Evolutionary conservation across 1,140 invertebrate species (phyloP).

Genomic region (Cyclargus thomasi): DNA sequence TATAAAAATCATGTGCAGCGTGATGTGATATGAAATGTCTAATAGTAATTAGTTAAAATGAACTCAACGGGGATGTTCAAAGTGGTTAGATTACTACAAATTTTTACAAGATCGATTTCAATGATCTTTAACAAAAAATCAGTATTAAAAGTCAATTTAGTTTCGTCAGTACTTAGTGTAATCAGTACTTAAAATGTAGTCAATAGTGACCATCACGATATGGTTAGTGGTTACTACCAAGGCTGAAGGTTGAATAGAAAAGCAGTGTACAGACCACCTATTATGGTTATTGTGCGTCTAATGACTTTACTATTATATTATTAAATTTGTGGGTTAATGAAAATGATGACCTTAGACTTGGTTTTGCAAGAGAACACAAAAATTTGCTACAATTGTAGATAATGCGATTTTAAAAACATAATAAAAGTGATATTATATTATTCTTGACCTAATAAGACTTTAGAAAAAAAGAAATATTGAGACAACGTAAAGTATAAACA

Average conservation of each 20-base stretch:
- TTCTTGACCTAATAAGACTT: background rate
- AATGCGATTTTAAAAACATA: conserved; percentile 19
- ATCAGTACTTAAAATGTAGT: too few species aligned
- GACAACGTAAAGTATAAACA: too few species aligned
- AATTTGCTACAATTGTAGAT: background rate
- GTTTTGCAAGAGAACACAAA: background rate
- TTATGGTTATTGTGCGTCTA: background rate
- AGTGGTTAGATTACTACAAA: background rate
- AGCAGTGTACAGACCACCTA: background rate
- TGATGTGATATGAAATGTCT: background rate
- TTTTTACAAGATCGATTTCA: background rate
- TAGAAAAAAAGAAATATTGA: too few species aligned
- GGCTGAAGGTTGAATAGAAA: background rate
- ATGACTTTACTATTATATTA: conserved; percentile 5
- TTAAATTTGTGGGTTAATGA: background rate
- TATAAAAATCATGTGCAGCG: background rate
- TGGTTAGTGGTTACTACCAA: background rate
- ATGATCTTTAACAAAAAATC: background rate
- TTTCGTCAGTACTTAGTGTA: background rate
- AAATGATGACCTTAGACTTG: conserved; percentile 15
- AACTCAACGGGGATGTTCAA: background rate
- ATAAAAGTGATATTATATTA: background rate
- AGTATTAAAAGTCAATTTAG: background rate
- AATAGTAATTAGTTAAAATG: too few species aligned
- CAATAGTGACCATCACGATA: background rate